phyloP scores from a whole-genome alignment of 1,140 invertebrate genomes.

The Hormaphis cornu region DNA sequence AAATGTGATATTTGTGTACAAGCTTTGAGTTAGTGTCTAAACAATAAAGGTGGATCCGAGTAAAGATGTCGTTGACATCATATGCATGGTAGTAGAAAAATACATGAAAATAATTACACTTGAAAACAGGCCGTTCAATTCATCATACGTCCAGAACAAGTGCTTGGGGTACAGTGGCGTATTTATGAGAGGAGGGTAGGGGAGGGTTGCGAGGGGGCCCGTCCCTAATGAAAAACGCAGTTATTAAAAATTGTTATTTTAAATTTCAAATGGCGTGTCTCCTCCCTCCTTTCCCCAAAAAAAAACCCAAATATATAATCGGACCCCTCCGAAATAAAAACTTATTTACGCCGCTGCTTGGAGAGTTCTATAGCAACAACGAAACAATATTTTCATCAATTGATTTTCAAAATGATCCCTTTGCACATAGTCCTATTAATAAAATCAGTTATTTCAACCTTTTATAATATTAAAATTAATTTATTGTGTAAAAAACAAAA shows the following conservation, averaged over 20 bases:
- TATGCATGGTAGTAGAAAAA: neutral
- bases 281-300: too few relatives aligned
- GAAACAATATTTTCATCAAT: neutral
- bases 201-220: too few relatives aligned
- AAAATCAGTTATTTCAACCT: neutral
- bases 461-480: neutral
- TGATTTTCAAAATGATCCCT: neutral
- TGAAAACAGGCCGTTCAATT: neutral
- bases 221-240: too few relatives aligned
- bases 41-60: neutral
- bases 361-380: neutral
- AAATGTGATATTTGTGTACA: neutral
- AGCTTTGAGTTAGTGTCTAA: neutral
- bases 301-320: too few relatives aligned
- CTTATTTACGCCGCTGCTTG: too few relatives aligned
- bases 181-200: too few relatives aligned
- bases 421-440: neutral
- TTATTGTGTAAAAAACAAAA: neutral
- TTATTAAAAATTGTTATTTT: too few relatives aligned
- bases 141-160: neutral
- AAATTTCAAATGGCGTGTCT: too few relatives aligned
- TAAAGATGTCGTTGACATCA: neutral
- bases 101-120: neutral
- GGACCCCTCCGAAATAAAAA: neutral
- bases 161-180: neutral